These are phyloP conservation scores for Pocillopora damicornis DNA, from an alignment of 64 coral and sea anemone genomes.

Conservation along the genomic window DNA sequence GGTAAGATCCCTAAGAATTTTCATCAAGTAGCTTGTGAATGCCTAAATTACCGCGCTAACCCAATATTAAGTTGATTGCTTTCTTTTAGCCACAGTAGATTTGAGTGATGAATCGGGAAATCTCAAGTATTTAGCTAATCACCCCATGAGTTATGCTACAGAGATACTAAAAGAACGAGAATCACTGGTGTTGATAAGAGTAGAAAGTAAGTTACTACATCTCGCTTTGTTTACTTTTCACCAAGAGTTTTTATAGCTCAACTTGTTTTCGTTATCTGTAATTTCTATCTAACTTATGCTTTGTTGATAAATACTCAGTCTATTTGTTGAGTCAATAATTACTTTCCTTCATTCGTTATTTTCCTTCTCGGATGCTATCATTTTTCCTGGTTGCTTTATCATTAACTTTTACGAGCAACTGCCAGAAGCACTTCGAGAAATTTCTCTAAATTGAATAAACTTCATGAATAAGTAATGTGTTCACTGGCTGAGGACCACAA, in stretches of 20 bases:
- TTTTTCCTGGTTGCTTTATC: neutral
- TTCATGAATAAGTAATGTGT: neutral
- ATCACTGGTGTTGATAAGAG: constrained; percentile 87
- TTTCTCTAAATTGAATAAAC: neutral
- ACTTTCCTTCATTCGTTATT: neutral
- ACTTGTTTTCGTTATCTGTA: neutral
- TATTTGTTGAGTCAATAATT: neutral
- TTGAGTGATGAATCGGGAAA: constrained; percentile 93
- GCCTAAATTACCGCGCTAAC: neutral
- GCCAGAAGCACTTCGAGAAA: neutral
- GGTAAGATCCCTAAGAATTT: constrained; percentile 34
- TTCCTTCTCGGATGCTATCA: neutral
- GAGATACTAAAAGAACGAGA: constrained; percentile 81
- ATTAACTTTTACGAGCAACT: neutral
- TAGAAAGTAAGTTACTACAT: constrained; percentile 85
- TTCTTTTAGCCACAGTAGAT: constrained; percentile 70
- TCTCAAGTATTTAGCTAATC: constrained; percentile 73
- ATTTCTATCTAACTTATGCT: neutral
- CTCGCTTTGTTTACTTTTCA: neutral
- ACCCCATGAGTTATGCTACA: constrained; percentile 69
- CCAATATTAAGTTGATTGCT: neutral
- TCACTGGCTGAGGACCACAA: too few species aligned
- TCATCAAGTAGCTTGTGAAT: neutral
- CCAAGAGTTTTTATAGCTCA: neutral
- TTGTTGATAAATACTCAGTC: neutral